Evolutionary conservation across 2,113 vertebrate species (phyloP).

Genomic region (Dipodomys stephensi): DNA sequence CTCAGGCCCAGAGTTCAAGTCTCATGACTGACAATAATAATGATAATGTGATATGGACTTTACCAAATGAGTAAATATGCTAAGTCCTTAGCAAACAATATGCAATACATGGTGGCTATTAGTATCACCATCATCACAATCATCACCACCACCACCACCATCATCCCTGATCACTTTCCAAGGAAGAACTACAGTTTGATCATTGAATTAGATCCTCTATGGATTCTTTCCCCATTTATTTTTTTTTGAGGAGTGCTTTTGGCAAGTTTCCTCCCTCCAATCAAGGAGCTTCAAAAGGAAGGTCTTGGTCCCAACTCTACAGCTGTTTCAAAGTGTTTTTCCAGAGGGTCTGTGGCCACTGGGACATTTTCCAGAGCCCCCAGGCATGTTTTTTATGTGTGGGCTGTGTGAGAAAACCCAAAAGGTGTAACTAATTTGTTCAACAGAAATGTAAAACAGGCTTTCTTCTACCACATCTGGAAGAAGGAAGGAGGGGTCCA

Average conservation of each 20-base stretch:
- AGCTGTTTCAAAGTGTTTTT: constrained; percentile 57
- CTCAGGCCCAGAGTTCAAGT: no score
- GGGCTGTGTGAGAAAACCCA: constrained; percentile 44
- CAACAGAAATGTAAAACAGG: constrained; percentile 71
- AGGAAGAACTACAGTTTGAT: constrained; percentile 9
- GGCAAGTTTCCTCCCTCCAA: background rate
- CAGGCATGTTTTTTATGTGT: constrained; percentile 50
- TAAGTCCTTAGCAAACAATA: constrained; percentile 49
- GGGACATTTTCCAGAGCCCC: constrained; percentile 53
- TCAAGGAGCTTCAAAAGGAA: constrained; percentile 24
- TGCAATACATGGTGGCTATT: background rate
- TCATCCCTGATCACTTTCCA: background rate
- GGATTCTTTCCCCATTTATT: background rate
- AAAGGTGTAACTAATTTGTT: constrained; percentile 70
- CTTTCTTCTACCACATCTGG: background rate
- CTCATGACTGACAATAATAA: no score
- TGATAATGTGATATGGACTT: background rate
- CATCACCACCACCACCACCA: background rate
- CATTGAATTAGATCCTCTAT: background rate
- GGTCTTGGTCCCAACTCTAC: background rate
- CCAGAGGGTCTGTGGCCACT: constrained; percentile 33
- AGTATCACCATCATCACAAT: background rate
- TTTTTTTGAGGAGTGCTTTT: background rate
- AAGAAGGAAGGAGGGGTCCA: background rate
- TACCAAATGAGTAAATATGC: constrained; percentile 3